Evolutionary conservation across 1,140 invertebrate genomes (phyloP).

Genomic region (Antheraea mylitta): DNA sequence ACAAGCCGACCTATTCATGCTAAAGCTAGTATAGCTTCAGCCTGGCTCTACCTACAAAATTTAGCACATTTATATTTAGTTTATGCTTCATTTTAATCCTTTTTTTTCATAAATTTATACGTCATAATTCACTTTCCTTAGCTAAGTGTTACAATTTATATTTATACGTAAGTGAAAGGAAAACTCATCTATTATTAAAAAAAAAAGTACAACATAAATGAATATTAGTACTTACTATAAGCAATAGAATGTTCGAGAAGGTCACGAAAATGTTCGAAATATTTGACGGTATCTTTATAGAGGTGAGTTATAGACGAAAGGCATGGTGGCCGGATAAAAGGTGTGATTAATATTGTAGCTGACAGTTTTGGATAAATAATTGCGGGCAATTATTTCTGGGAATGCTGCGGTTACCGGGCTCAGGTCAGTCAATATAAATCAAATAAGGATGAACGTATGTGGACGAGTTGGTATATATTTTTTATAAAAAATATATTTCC

Average conservation of each 20-base stretch:
- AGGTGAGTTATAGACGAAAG: constrained; percentile 12
- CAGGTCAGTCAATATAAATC: constrained; percentile 3
- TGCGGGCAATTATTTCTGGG: constrained; percentile 9
- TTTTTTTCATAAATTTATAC: too few relatives aligned
- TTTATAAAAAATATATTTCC: neutral
- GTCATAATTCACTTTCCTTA: too few relatives aligned
- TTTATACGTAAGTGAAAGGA: too few relatives aligned
- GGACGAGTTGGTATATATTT: neutral
- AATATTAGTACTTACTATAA: neutral
- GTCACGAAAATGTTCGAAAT: neutral
- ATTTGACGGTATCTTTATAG: constrained; percentile 2
- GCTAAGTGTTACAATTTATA: too few relatives aligned
- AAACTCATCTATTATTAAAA: too few relatives aligned
- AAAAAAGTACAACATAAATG: too few relatives aligned
- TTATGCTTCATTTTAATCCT: too few relatives aligned
- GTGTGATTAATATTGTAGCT: constrained; percentile 12
- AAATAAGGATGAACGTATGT: neutral
- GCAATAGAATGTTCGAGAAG: neutral
- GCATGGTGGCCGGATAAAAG: constrained; percentile 9
- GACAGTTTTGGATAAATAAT: constrained; percentile 14
- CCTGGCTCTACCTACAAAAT: too few relatives aligned
- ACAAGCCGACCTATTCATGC: too few relatives aligned
- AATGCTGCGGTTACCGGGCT: constrained; percentile 1
- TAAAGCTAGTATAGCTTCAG: too few relatives aligned
- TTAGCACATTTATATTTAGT: too few relatives aligned